Evolutionary conservation across 2,113 vertebrate species (phyloP).

Genomic region (Nymphicus hollandicus): DNA sequence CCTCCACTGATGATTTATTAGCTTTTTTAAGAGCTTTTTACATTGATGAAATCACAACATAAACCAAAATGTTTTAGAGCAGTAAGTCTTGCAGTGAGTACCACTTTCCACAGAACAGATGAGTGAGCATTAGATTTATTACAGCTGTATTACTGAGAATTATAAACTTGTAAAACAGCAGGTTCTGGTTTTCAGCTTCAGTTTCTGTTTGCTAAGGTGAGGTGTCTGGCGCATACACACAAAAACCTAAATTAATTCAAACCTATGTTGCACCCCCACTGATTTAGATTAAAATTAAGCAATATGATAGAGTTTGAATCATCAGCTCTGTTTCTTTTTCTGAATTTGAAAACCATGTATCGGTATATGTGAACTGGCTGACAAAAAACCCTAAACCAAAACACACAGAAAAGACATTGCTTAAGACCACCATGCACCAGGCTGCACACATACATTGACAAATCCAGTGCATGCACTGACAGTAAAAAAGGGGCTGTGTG

Average conservation of each 20-base stretch:
- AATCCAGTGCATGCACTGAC: neutral
- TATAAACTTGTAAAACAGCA: neutral
- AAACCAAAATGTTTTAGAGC: neutral
- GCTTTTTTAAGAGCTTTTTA: neutral
- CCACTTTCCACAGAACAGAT: neutral
- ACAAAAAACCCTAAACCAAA: neutral
- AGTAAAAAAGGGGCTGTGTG: neutral
- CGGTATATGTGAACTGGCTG: neutral
- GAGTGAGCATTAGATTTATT: neutral
- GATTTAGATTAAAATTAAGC: neutral
- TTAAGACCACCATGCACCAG: neutral
- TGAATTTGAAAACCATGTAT: neutral
- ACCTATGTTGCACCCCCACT: neutral
- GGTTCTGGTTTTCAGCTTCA: neutral
- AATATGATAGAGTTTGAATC: neutral
- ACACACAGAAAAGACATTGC: neutral
- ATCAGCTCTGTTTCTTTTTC: neutral
- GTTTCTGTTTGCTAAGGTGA: neutral
- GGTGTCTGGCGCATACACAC: neutral
- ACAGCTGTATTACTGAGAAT: neutral
- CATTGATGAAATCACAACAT: neutral
- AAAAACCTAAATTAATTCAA: neutral
- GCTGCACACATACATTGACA: neutral
- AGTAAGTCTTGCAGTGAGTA: neutral
- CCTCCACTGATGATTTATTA: neutral